Evolutionary conservation across 2,113 vertebrate species (phyloP).

Genomic region (Misgurnus anguillicaudatus): DNA sequence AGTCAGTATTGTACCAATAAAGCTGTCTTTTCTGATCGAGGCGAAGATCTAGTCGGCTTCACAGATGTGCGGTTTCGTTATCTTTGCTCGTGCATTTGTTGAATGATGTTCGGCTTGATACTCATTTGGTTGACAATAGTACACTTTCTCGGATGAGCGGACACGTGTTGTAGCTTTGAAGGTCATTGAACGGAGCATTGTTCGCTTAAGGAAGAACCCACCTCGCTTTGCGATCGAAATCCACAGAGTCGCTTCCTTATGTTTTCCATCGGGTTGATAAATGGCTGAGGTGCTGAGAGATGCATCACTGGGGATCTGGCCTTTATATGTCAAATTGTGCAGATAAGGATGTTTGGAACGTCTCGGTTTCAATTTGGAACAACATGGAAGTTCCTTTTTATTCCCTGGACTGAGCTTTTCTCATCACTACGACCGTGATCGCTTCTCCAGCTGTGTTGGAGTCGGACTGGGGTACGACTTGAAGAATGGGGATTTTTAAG

Average conservation of each 20-base stretch:
- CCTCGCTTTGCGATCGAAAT: neutral
- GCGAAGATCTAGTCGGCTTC: neutral
- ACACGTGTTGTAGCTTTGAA: neutral
- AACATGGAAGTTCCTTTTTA: neutral
- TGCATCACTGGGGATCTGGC: neutral
- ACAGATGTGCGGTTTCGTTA: neutral
- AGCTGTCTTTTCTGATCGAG: neutral
- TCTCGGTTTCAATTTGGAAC: conserved; percentile 2
- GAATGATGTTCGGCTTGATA: neutral
- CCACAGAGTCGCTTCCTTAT: conserved; percentile 15
- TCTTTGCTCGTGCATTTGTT: conserved; percentile 9
- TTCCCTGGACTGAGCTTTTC: neutral
- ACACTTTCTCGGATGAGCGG: neutral
- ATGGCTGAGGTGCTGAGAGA: neutral
- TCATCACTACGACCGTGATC: conserved; percentile 57
- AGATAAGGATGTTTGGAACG: conserved; percentile 41
- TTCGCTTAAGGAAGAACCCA: conserved; percentile 9
- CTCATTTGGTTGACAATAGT: neutral
- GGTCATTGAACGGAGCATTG: conserved; percentile 1
- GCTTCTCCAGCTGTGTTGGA: conserved; percentile 68
- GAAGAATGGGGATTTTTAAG: conserved; percentile 50
- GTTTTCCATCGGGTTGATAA: conserved; percentile 7
- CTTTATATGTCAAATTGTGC: conserved; percentile 28
- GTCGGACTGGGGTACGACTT: conserved; percentile 44
- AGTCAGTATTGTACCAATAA: conserved; percentile 15